These are phyloP conservation scores for Phaethornis superciliosus DNA, from an alignment of 2,113 vertebrate genomes.

Conservation along the genomic window DNA sequence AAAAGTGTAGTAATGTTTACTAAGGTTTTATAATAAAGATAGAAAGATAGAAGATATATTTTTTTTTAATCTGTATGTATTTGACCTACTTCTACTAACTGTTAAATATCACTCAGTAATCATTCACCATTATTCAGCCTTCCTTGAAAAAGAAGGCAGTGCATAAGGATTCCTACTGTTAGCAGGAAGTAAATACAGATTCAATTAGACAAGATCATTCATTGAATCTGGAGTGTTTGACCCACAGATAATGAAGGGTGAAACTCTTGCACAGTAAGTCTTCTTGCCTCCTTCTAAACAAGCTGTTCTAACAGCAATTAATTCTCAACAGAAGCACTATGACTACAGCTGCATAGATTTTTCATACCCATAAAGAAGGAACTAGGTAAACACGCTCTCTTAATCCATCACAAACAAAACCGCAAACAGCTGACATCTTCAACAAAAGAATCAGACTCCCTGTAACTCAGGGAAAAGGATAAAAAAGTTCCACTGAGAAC, in stretches of 20 bases:
- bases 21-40: neutral
- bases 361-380: neutral
- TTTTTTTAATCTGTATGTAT: neutral
- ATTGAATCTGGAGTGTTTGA: neutral
- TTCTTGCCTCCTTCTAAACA: neutral
- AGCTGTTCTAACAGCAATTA: neutral
- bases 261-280: neutral
- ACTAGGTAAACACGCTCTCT: neutral
- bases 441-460: slow-evolving; percentile 3
- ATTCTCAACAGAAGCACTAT: neutral
- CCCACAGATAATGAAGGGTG: neutral
- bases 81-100: neutral
- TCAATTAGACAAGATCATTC: neutral
- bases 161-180: neutral
- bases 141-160: neutral
- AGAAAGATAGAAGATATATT: neutral
- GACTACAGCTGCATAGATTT: neutral
- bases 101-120: neutral
- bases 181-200: neutral
- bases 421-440: neutral
- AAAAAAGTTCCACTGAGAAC: neutral
- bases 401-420: neutral
- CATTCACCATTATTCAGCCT: neutral
- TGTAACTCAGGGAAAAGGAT: neutral
- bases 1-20: neutral